Evolutionary conservation across 2,113 vertebrate species (phyloP).

Genomic region (Sminthopsis crassicaudata): DNA sequence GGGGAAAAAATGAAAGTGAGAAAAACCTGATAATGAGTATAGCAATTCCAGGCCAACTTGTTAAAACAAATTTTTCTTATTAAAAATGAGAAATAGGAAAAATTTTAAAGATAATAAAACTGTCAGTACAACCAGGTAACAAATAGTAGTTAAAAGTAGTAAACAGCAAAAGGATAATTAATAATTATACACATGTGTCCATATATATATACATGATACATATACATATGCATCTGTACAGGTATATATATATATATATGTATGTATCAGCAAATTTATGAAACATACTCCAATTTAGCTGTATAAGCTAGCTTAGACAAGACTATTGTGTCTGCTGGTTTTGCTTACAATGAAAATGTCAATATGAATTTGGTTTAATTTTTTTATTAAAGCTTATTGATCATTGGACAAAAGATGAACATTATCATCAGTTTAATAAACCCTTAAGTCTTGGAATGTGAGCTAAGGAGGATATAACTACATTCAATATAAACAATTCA

Average conservation of each 20-base stretch:
- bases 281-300: not conserved
- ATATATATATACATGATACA: not conserved
- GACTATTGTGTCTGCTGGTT: not conserved
- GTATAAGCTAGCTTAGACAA: no score
- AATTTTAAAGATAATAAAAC: not conserved
- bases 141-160: not conserved
- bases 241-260: not conserved
- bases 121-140: not conserved
- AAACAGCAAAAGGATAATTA: not conserved
- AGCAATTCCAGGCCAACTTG: not conserved
- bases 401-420: not conserved
- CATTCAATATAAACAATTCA: not conserved
- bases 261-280: not conserved
- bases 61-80: not conserved
- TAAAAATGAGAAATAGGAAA: not conserved
- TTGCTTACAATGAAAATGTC: not conserved
- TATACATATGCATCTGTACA: no score
- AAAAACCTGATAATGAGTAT: not conserved
- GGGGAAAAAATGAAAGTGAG: not conserved
- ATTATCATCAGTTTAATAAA: not conserved
- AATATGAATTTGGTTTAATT: not conserved
- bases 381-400: not conserved
- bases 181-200: not conserved
- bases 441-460: not conserved
- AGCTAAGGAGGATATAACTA: not conserved